These are phyloP conservation scores for Lerema accius DNA, from an alignment of 1,140 invertebrate genomes.

Conservation along the genomic window DNA sequence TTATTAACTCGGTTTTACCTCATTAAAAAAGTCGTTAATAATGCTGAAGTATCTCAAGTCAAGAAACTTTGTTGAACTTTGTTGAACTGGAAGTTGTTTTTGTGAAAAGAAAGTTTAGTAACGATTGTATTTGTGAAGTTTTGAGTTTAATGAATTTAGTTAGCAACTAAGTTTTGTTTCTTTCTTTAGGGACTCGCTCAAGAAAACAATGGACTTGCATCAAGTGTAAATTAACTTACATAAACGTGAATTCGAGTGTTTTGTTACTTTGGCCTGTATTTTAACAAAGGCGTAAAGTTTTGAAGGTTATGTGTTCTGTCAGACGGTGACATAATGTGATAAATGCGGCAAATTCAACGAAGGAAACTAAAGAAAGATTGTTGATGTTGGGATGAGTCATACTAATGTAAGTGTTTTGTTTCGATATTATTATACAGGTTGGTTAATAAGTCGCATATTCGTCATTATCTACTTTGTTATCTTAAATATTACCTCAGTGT, in stretches of 20 bases:
- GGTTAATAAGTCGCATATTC: background rate
- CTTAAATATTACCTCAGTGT: no score
- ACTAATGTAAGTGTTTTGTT: constrained; percentile 3
- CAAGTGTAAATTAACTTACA: background rate
- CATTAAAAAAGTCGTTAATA: background rate
- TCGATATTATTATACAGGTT: background rate
- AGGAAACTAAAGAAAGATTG: constrained; percentile 23
- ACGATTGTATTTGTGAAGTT: background rate
- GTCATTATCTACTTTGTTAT: background rate
- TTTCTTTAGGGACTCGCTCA: background rate
- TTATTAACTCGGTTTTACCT: background rate
- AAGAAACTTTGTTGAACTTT: constrained; percentile 1
- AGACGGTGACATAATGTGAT: constrained; percentile 36
- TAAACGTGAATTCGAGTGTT: background rate
- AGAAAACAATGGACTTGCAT: background rate
- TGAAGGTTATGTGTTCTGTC: constrained; percentile 36
- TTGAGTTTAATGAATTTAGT: background rate
- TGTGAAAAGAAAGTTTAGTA: constrained; percentile 11
- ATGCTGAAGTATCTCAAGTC: background rate
- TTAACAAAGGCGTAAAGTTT: constrained; percentile 25
- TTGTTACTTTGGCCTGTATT: constrained; percentile 6
- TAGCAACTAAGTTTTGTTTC: background rate
- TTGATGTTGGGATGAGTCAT: constrained; percentile 49
- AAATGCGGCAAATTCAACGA: constrained; percentile 60
- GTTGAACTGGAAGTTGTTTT: background rate